phyloP scores from a whole-genome alignment of 2,888 invertebrate species.

The Kryphioiulus occultus region DNA sequence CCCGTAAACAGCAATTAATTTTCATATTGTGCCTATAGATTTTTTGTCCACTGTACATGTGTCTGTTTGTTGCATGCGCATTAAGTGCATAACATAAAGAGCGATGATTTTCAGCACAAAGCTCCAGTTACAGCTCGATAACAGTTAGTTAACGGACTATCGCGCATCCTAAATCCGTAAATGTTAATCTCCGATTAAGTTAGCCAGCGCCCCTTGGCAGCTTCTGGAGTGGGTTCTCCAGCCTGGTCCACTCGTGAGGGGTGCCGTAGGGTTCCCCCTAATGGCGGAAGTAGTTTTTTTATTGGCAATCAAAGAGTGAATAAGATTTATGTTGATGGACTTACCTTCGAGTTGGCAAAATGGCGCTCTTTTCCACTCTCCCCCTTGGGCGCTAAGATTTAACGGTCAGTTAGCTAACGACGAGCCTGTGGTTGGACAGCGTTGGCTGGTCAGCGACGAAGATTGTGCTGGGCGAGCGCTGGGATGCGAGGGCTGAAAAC shows the following conservation, averaged over 20 bases:
- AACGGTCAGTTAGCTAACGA: constrained; percentile 39
- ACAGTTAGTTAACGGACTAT: too few species aligned
- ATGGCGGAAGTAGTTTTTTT: constrained; percentile 37
- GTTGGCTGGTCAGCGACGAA: background rate
- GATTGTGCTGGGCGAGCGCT: background rate
- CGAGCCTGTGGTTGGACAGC: background rate
- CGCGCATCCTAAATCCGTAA: too few species aligned
- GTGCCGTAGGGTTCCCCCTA: constrained; percentile 28
- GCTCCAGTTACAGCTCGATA: too few species aligned
- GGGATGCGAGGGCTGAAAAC: background rate
- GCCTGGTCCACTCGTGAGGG: background rate
- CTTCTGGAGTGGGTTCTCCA: background rate
- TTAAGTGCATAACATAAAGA: too few species aligned
- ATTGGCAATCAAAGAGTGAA: constrained; percentile 28
- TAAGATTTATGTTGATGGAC: constrained; percentile 36
- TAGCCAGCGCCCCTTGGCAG: background rate
- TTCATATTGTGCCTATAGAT: too few species aligned
- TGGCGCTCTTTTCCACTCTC: background rate
- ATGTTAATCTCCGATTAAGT: too few species aligned
- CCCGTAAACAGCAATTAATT: too few species aligned
- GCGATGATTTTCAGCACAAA: too few species aligned
- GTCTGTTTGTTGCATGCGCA: too few species aligned
- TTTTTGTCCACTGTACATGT: too few species aligned
- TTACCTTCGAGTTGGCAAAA: constrained; percentile 24
- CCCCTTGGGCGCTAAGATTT: background rate